These are phyloP conservation scores for Daktulosphaira vitifoliae DNA, from an alignment of 1,140 invertebrate species.

Conservation along the genomic window DNA sequence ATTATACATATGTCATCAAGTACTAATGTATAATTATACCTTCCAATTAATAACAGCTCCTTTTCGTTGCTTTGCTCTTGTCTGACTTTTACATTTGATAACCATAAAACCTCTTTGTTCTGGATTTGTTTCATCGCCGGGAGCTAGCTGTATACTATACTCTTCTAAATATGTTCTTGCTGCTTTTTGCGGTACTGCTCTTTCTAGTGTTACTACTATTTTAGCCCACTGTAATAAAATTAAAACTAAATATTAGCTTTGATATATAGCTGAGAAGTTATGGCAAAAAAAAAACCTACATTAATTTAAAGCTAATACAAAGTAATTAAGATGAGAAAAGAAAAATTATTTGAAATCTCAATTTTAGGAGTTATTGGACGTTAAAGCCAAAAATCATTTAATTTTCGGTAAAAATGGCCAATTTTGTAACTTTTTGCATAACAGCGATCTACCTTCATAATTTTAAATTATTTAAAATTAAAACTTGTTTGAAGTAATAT, in stretches of 20 bases:
- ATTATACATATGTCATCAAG: too few relatives aligned
- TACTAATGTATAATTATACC: too few relatives aligned
- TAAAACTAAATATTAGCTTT: neutral
- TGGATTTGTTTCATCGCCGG: constrained; percentile 68
- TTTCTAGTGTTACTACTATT: constrained; percentile 89
- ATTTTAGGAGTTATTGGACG: too few relatives aligned
- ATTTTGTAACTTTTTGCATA: too few relatives aligned
- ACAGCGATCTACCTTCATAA: too few relatives aligned
- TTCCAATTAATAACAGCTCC: constrained; percentile 97
- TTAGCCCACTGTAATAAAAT: constrained; percentile 77
- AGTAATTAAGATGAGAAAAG: constrained; percentile 22
- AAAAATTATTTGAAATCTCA: too few relatives aligned
- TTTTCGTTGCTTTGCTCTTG: constrained; percentile 88
- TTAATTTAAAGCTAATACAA: neutral
- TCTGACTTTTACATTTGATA: constrained; percentile 94
- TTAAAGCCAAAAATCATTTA: too few relatives aligned
- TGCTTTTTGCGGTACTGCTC: constrained; percentile 80
- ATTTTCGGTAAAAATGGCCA: too few relatives aligned
- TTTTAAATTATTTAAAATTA: too few relatives aligned
- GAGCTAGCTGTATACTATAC: constrained; percentile 86
- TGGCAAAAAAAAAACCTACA: neutral
- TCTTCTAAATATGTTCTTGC: constrained; percentile 84
- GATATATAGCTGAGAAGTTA: neutral
- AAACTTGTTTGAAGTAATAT: too few relatives aligned
- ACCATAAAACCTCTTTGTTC: constrained; percentile 91